These are phyloP conservation scores for Salvelinus alpinus DNA, from an alignment of 2,113 vertebrate genomes.

Conservation along the genomic window DNA sequence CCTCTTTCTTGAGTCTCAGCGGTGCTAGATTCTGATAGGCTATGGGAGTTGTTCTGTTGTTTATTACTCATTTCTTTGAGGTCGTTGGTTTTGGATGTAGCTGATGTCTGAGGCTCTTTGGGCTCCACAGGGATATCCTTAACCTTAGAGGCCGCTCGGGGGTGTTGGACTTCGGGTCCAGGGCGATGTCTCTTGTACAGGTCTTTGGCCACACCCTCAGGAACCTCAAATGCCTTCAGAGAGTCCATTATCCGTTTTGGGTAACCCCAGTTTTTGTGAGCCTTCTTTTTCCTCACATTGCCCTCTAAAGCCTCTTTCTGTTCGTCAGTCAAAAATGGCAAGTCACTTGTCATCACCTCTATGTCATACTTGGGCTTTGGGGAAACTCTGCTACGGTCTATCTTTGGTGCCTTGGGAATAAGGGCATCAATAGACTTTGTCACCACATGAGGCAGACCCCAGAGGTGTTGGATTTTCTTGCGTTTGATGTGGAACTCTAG, in stretches of 20 bases:
- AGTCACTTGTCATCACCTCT: too few species aligned
- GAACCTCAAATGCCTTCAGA: too few species aligned
- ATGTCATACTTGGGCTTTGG: background rate
- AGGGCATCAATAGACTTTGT: background rate
- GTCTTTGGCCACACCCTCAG: too few species aligned
- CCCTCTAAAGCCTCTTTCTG: too few species aligned
- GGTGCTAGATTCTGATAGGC: background rate
- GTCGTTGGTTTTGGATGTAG: background rate
- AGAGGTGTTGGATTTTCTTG: constrained; percentile 24
- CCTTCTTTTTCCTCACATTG: too few species aligned
- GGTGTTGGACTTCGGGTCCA: background rate
- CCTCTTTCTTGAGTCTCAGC: background rate
- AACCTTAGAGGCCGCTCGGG: too few species aligned
- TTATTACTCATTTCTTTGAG: too few species aligned
- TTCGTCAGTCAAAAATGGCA: too few species aligned
- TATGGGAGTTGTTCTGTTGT: background rate
- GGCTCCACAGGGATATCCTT: too few species aligned
- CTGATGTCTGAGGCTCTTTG: too few species aligned
- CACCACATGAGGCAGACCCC: constrained; percentile 8
- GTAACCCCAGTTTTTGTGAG: too few species aligned
- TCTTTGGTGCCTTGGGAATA: background rate
- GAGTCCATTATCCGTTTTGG: too few species aligned
- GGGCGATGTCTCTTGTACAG: background rate
- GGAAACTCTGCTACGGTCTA: background rate
- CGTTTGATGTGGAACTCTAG: constrained; percentile 27